Percentiles rank a stretch among this genome's conserved stretches.
Evolutionary conservation across 2,113 vertebrate species (phyloP).

Genomic region (Illadopsis cleaveri): DNA sequence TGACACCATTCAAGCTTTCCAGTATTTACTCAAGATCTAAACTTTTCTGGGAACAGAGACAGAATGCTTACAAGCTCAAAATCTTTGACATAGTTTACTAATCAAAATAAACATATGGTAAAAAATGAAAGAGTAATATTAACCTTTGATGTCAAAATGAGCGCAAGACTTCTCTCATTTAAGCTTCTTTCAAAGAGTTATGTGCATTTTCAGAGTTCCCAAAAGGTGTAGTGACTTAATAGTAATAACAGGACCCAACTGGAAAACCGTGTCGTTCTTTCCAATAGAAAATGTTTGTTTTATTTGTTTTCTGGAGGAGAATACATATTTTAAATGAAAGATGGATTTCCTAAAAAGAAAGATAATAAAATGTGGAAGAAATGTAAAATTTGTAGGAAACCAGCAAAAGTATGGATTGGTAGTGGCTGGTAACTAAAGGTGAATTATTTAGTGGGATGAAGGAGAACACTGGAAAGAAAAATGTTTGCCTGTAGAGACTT

Average conservation of each 20-base stretch:
- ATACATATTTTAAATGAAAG: not conserved
- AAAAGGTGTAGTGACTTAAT: not conserved
- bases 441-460: not conserved
- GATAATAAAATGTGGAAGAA: not conserved
- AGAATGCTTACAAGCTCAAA: not conserved
- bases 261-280: not conserved
- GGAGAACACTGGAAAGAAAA: not conserved
- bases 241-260: not conserved
- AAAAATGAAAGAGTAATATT: not conserved
- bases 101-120: not conserved
- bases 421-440: not conserved
- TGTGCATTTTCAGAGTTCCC: not conserved
- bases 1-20: not conserved
- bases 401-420: not conserved
- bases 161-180: not conserved
- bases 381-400: not conserved
- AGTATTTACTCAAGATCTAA: not conserved
- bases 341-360: not conserved
- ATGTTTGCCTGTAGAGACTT: not conserved
- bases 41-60: not conserved
- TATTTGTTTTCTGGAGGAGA: not conserved
- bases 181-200: not conserved
- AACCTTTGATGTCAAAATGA: not conserved
- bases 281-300: not conserved
- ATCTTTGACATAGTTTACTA: not conserved